Conservation (phyloP, 2,113 vertebrate genomes). For the Perca fluviatilis region DNA sequence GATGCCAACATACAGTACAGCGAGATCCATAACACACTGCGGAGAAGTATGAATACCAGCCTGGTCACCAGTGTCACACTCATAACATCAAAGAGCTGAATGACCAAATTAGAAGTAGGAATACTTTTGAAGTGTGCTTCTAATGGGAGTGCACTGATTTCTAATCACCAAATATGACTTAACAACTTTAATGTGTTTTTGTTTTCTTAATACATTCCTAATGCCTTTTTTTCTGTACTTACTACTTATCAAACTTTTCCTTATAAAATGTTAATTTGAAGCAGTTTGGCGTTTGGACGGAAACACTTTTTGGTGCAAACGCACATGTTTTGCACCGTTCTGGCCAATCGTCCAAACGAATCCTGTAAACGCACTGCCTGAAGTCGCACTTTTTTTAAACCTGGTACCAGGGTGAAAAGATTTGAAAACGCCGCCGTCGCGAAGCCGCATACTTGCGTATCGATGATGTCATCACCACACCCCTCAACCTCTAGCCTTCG, state of each 20-base stretch:
- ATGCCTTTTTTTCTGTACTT: background rate
- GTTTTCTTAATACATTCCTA: background rate
- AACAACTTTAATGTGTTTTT: background rate
- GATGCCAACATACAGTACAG: constrained; percentile 27
- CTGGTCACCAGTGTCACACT: constrained; percentile 32
- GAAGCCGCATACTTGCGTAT: no score
- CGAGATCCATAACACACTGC: constrained; percentile 28
- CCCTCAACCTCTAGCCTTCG: no score
- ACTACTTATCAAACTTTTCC: background rate
- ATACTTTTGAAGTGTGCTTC: constrained; percentile 10
- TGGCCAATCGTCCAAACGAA: no score
- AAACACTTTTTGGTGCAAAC: no score
- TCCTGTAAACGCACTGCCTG: no score
- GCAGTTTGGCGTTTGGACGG: no score
- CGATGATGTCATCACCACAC: no score
- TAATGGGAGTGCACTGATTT: background rate
- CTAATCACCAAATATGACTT: background rate
- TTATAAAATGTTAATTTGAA: background rate
- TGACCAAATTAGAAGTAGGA: background rate
- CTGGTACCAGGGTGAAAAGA: no score
- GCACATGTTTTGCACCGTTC: no score
- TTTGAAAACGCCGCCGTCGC: no score
- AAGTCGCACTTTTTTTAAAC: no score
- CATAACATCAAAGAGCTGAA: constrained; percentile 34
- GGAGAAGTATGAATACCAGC: constrained; percentile 33